Conservation (phyloP, 2,113 vertebrate species). For the Nycticorax nycticorax region DNA sequence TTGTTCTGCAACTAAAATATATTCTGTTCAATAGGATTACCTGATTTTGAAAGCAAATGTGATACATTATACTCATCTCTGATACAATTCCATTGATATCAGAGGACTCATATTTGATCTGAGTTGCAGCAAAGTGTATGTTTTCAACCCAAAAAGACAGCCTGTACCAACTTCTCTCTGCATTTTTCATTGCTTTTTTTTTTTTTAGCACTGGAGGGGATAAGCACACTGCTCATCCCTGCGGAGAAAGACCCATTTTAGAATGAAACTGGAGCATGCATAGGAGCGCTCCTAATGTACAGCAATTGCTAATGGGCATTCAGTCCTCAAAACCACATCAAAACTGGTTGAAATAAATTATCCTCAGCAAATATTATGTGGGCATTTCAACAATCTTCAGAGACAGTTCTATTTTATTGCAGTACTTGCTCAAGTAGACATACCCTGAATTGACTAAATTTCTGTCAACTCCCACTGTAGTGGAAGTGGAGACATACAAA, state of each 20-base stretch:
- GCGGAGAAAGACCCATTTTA: background rate
- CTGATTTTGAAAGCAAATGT: background rate
- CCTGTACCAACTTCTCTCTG: background rate
- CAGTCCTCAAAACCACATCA: background rate
- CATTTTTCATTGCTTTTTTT: background rate
- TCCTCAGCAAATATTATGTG: background rate
- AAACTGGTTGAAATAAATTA: background rate
- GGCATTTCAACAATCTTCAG: background rate
- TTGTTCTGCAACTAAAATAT: background rate
- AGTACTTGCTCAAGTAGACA: background rate
- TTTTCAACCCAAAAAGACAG: background rate
- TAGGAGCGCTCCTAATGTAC: background rate
- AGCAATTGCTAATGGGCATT: background rate
- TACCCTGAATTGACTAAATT: background rate
- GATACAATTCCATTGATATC: background rate
- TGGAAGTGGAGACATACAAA: background rate
- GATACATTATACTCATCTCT: background rate
- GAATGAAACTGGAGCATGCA: background rate
- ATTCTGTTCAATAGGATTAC: background rate
- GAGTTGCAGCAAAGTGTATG: background rate
- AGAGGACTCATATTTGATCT: background rate
- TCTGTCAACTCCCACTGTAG: background rate
- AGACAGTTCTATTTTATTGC: background rate
- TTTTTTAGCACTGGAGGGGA: background rate
- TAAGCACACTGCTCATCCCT: background rate